Evolutionary conservation across 2,113 vertebrate species (phyloP).

Genomic region (Ammospiza nelsoni): DNA sequence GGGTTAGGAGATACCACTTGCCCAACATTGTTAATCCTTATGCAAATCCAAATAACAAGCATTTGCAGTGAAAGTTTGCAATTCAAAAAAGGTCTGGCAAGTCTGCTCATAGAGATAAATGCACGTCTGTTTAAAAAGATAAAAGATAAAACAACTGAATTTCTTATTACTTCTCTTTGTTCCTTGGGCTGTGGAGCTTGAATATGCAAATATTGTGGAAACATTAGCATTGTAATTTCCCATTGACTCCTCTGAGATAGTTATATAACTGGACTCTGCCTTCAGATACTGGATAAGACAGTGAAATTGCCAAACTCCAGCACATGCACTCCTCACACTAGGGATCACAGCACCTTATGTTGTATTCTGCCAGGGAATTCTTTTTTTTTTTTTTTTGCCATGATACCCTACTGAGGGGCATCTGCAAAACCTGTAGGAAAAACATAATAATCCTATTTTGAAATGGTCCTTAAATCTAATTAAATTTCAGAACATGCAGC

Average conservation of each 20-base stretch:
- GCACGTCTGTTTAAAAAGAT: conserved; percentile 44
- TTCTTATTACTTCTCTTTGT: conserved; percentile 47
- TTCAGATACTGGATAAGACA: not conserved
- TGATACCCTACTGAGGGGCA: not conserved
- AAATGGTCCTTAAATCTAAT: conserved; percentile 23
- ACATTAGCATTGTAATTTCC: conserved; percentile 4
- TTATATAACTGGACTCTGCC: not conserved
- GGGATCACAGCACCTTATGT: not conserved
- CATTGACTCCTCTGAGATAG: not conserved
- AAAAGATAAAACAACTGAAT: conserved; percentile 43
- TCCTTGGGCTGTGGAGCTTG: not conserved
- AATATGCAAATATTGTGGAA: conserved; percentile 9
- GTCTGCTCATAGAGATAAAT: conserved; percentile 40
- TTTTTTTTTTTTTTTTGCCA: not conserved
- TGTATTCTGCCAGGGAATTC: not conserved
- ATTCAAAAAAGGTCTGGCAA: conserved; percentile 27
- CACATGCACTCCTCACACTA: not conserved
- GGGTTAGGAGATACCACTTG: not conserved
- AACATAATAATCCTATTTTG: not conserved
- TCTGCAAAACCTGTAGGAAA: conserved; percentile 14
- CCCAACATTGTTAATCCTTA: conserved; percentile 15
- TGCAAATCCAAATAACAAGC: conserved; percentile 14
- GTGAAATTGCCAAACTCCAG: not conserved
- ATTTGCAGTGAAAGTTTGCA: not conserved
- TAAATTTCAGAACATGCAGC: conserved; percentile 11